phyloP scores from a whole-genome alignment of 2,888 invertebrate species.

The Sericinus montela region DNA sequence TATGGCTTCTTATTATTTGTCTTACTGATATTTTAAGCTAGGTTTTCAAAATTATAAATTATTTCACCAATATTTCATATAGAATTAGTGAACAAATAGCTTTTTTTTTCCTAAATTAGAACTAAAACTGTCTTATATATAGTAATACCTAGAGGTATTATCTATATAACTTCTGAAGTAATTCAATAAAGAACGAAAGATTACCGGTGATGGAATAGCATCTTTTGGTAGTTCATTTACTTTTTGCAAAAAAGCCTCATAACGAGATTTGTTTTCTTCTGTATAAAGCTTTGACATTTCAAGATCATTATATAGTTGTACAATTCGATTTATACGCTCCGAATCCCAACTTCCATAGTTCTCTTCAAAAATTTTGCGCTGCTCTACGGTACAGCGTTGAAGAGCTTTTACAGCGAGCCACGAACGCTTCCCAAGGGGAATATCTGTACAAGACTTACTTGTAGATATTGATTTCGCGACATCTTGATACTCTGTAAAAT shows the following conservation, averaged over 20 bases:
- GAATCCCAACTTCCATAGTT: conserved; percentile 82
- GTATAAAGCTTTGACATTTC: not conserved
- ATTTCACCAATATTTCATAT: too few relatives aligned
- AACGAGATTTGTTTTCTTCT: not conserved
- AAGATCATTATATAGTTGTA: not conserved
- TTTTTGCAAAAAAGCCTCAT: not conserved
- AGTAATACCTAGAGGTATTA: too few relatives aligned
- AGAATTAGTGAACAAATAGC: too few relatives aligned
- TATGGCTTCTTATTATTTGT: too few relatives aligned
- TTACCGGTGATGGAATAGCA: not conserved
- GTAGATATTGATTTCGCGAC: not conserved
- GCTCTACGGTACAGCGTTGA: conserved; percentile 81
- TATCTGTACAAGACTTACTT: conserved; percentile 42
- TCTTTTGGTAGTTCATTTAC: not conserved
- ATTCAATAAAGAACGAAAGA: too few relatives aligned
- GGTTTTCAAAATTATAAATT: too few relatives aligned
- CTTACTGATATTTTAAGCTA: too few relatives aligned
- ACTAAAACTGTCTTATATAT: too few relatives aligned
- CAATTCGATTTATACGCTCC: conserved; percentile 29
- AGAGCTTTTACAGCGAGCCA: conserved; percentile 93
- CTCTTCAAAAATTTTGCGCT: conserved; percentile 82
- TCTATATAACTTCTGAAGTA: too few relatives aligned
- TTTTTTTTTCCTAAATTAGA: too few relatives aligned
- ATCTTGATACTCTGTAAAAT: not conserved
- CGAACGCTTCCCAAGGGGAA: conserved; percentile 91